These are phyloP conservation scores for Microcebus jonahi DNA, from an alignment of 2,113 vertebrate species.

Conservation along the genomic window DNA sequence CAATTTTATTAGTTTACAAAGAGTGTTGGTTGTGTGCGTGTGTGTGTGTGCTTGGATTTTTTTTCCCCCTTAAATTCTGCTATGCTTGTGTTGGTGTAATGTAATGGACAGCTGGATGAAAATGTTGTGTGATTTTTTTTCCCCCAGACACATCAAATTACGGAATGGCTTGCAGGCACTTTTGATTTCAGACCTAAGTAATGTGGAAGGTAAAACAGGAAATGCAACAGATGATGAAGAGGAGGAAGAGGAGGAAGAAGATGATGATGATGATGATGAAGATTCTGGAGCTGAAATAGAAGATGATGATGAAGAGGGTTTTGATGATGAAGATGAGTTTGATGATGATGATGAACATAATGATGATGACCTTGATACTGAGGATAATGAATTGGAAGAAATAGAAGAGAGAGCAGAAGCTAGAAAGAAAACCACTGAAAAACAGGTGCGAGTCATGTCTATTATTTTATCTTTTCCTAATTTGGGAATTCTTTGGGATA, in stretches of 20 bases:
- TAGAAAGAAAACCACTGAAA: constrained; percentile 91
- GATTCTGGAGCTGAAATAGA: constrained; percentile 91
- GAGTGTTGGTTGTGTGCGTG: not conserved
- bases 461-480: constrained; percentile 7
- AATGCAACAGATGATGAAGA: constrained; percentile 77
- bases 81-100: constrained; percentile 13
- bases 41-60: not conserved
- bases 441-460: constrained; percentile 87
- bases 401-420: constrained; percentile 82
- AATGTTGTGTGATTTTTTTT: constrained; percentile 45
- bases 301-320: constrained; percentile 87
- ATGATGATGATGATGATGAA: constrained; percentile 85
- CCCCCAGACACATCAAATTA: constrained; percentile 92
- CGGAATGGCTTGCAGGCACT: constrained; percentile 93
- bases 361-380: constrained; percentile 86
- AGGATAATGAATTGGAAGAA: constrained; percentile 88
- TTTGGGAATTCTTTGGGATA: constrained; percentile 43
- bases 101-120: constrained; percentile 43
- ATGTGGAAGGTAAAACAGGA: constrained; percentile 81
- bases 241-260: constrained; percentile 81
- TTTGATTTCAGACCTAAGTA: constrained; percentile 95
- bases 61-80: not conserved
- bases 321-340: constrained; percentile 86
- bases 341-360: constrained; percentile 87
- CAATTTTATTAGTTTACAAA: constrained; percentile 33